Evolutionary conservation across 1,140 invertebrate species (phyloP), one percentile per base, ranked within the genome.

Genomic region (Tetragonula clypearis): DNA sequence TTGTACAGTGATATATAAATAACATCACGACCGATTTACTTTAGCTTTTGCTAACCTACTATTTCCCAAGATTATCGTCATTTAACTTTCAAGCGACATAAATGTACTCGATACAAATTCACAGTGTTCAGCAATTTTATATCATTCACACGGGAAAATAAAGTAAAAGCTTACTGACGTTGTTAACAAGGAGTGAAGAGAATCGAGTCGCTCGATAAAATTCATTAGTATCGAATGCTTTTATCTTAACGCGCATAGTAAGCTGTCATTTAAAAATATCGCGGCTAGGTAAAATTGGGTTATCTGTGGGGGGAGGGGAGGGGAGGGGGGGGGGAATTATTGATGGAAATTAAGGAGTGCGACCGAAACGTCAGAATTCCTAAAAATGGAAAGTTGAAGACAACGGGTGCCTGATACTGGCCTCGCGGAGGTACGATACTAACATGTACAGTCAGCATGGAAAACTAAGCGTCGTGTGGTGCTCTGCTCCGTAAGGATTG

Each of bases 381-480:
- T 56, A 76, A 86, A 77, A 86, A 78, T 86, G 80, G 62, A 86
- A 82, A 83, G 73, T 71, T 72, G 77, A 74, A 74, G 56, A 26
- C 17, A 79, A 72, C 26, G 62, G 60, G 74, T 79, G 66, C 35
- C 9, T 30, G 35, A 56, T 77, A 58, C 53, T 49, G 6, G 41
- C 9, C 58, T 78, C 75, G 73, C 26, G 65, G 74, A 85, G 86
- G 82, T 49, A 86, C 84, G 84, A 88, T 72, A 86, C 78, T 79
- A 30, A 65, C 71, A 58, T 66, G 85, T 90, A 89, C 88, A 91
- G 90, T 91, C 85, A 60, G 76, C 53, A 79, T 41, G 62, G 74
- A 89, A 86, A 90, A 68, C 66, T 62, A 26, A 41, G 62, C 53
- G 58, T 41, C 53, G 58, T 41, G 11, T 23, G 35, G 41, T 41